phyloP scores from a whole-genome alignment of 2,888 invertebrate genomes.

The Syrphus vitripennis region DNA sequence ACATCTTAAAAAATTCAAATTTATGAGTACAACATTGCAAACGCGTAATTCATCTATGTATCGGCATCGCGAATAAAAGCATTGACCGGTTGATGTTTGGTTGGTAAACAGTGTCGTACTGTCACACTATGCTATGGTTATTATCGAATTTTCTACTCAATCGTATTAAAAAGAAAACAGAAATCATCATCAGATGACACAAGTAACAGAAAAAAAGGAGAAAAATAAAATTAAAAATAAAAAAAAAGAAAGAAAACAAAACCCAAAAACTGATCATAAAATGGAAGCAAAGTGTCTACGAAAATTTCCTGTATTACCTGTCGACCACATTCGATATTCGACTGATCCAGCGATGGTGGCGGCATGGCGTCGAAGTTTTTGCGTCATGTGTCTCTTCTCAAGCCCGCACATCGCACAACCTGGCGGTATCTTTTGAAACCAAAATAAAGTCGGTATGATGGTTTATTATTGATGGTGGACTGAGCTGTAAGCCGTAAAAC shows the following conservation, averaged over 20 bases:
- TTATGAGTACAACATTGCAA: not conserved
- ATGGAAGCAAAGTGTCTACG: constrained; percentile 58
- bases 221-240: too few species aligned
- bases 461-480: constrained; percentile 46
- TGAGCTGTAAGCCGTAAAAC: constrained; percentile 16
- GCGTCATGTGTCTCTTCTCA: constrained; percentile 8
- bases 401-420: constrained; percentile 21
- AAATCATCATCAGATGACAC: constrained; percentile 16
- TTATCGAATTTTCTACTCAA: constrained; percentile 56
- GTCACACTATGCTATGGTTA: constrained; percentile 33
- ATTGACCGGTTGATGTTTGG: not conserved
- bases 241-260: not conserved
- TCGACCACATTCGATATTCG: constrained; percentile 39
- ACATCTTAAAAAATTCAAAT: not conserved
- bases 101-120: not conserved
- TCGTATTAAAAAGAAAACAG: constrained; percentile 23
- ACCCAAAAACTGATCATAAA: constrained; percentile 54
- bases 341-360: not conserved
- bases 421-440: constrained; percentile 60
- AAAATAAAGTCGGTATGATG: constrained; percentile 40
- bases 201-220: constrained; percentile 19
- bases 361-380: not conserved
- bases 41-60: not conserved
- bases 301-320: constrained; percentile 69
- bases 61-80: constrained; percentile 39